A percentile compares a stretch with the other conserved stretches of the same genome.
Evolutionary conservation across 2,113 vertebrate genomes (phyloP).

Genomic region (Psittacara wagleri): DNA sequence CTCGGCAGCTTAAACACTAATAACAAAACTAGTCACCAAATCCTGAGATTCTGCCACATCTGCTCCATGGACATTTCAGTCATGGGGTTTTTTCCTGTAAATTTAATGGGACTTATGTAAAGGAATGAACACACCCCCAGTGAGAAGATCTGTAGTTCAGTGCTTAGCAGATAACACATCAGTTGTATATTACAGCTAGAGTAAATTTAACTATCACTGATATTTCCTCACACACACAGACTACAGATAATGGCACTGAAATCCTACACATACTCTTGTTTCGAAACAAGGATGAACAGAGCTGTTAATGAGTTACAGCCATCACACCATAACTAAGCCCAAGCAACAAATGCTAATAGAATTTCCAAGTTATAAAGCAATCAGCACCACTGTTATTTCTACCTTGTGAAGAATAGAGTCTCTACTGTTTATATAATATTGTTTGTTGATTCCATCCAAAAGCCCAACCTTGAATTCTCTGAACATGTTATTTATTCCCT

Average conservation of each 20-base stretch:
- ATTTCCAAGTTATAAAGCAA: neutral
- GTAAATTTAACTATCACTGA: neutral
- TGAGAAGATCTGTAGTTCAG: neutral
- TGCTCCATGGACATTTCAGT: neutral
- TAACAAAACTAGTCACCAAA: neutral
- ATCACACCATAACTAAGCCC: neutral
- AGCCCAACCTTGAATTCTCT: neutral
- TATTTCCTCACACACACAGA: neutral
- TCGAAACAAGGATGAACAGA: neutral
- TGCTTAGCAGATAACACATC: neutral
- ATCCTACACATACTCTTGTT: neutral
- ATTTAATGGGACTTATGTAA: neutral
- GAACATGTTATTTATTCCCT: neutral
- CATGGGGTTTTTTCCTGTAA: neutral
- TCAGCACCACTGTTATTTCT: neutral
- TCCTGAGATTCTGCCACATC: neutral
- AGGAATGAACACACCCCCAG: neutral
- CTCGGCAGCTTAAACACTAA: slow-evolving; percentile 21
- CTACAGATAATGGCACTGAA: neutral
- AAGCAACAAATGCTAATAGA: neutral
- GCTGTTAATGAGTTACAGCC: neutral
- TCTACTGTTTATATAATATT: neutral
- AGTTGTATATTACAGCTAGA: neutral
- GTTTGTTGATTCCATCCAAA: neutral
- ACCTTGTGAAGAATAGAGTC: neutral